Evolutionary conservation across 2,113 vertebrate species (phyloP).

Genomic region (Etheostoma cragini): DNA sequence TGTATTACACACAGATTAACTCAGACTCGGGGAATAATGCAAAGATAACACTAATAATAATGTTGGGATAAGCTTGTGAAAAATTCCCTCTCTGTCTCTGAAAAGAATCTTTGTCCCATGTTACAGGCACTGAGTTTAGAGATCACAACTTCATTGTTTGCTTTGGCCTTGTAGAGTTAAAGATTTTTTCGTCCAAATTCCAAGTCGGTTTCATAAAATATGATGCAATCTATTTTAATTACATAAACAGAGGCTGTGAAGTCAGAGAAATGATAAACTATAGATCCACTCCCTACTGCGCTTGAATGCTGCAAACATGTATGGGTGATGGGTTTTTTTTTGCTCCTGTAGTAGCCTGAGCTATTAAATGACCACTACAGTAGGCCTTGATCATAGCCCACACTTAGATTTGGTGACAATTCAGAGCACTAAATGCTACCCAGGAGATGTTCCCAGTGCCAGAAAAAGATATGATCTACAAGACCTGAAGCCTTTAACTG

Average conservation of each 20-base stretch:
- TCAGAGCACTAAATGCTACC: conserved; percentile 29
- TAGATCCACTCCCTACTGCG: neutral
- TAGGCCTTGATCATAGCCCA: conserved; percentile 40
- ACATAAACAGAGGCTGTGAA: neutral
- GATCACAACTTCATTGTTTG: neutral
- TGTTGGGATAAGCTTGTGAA: conserved; percentile 26
- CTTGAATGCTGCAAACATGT: conserved; percentile 9
- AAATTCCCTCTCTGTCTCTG: conserved; percentile 33
- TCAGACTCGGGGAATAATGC: conserved; percentile 11
- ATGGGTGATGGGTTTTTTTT: conserved; percentile 16
- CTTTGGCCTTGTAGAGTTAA: neutral
- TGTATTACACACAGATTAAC: conserved; percentile 33
- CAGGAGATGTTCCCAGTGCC: conserved; percentile 26
- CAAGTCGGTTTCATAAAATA: neutral
- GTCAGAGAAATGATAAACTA: neutral
- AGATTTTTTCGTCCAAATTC: neutral
- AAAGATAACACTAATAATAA: conserved; percentile 37
- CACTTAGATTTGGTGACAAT: conserved; percentile 27
- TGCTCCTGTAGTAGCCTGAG: neutral
- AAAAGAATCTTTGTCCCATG: conserved; percentile 24
- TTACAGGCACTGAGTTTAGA: neutral
- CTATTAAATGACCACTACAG: conserved; percentile 6
- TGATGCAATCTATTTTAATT: neutral
- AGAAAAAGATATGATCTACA: conserved; percentile 45
- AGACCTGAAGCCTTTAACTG: conserved; percentile 17